A percentile compares a stretch with the other conserved stretches of the same genome.
These are phyloP conservation scores for Apotomis betuletana DNA, from an alignment of 2,888 invertebrate species.

Conservation along the genomic window DNA sequence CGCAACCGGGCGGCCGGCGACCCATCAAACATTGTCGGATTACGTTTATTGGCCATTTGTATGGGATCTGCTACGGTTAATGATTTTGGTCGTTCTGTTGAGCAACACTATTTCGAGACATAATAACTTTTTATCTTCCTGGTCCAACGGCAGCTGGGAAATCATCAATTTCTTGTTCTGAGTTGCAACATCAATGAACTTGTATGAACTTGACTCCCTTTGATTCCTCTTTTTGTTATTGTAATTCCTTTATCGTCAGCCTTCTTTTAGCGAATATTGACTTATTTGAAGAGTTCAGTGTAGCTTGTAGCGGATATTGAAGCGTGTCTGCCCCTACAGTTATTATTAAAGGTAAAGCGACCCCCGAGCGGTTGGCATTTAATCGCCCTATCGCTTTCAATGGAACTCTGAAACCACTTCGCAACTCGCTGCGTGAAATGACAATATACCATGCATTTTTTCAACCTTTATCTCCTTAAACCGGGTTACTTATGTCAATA, in stretches of 20 bases:
- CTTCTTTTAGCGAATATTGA: too few species aligned
- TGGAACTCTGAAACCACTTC: conserved; percentile 10
- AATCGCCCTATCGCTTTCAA: conserved; percentile 40
- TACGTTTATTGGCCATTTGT: conserved; percentile 78
- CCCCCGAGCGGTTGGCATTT: conserved; percentile 38
- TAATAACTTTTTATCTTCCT: conserved; percentile 61
- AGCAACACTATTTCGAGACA: conserved; percentile 64
- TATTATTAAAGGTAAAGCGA: conserved; percentile 34
- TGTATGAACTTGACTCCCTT: background rate
- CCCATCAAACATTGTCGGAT: conserved; percentile 77
- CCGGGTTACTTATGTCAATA: conserved; percentile 57
- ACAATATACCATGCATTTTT: conserved; percentile 30
- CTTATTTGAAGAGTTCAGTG: conserved; percentile 19
- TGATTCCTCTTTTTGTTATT: background rate
- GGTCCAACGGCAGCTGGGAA: conserved; percentile 45
- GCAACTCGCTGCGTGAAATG: conserved; percentile 15
- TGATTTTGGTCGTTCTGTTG: conserved; percentile 68
- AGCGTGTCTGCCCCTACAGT: conserved; percentile 30
- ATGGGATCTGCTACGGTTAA: conserved; percentile 76
- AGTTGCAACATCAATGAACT: conserved; percentile 33
- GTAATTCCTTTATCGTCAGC: too few species aligned
- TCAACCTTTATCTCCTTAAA: conserved; percentile 57
- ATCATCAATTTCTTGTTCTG: conserved; percentile 46
- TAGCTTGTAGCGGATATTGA: conserved; percentile 22
- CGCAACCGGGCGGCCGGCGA: conserved; percentile 53